phyloP scores from a whole-genome alignment of 2,113 vertebrate species.

The Echinops telfairi region DNA sequence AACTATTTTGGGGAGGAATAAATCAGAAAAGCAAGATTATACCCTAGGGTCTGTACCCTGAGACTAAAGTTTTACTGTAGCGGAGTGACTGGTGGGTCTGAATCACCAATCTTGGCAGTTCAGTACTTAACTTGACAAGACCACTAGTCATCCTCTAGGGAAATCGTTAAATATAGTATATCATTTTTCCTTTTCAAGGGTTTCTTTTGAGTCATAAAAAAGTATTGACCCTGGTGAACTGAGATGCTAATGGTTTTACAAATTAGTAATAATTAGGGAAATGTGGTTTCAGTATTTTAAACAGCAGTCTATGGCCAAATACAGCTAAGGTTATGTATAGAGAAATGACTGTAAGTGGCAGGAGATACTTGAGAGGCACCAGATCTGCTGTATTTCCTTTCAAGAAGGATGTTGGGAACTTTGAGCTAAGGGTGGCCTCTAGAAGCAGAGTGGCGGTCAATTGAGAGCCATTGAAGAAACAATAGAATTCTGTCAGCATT shows the following conservation, averaged over 20 bases:
- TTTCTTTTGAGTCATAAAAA: slow-evolving; percentile 39
- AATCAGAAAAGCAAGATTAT: no score
- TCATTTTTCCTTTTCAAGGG: neutral
- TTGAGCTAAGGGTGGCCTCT: neutral
- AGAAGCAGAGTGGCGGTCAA: neutral
- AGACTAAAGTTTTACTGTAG: no score
- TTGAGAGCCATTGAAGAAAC: neutral
- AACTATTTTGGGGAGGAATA: neutral
- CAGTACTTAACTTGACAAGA: no score
- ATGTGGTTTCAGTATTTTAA: neutral
- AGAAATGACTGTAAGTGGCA: neutral
- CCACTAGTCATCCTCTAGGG: no score
- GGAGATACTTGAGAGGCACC: neutral
- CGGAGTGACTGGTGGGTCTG: no score
- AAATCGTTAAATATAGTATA: no score
- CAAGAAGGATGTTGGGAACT: neutral
- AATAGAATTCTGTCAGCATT: no score
- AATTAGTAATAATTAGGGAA: slow-evolving; percentile 11
- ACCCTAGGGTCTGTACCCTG: no score
- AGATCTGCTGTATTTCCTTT: neutral
- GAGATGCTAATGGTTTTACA: slow-evolving; percentile 33
- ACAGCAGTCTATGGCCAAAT: no score
- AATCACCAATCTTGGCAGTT: no score
- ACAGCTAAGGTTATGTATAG: no score
- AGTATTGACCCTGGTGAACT: neutral